Evolutionary conservation across 2,113 vertebrate species (phyloP).

Genomic region (Macheiramphus alcinus): DNA sequence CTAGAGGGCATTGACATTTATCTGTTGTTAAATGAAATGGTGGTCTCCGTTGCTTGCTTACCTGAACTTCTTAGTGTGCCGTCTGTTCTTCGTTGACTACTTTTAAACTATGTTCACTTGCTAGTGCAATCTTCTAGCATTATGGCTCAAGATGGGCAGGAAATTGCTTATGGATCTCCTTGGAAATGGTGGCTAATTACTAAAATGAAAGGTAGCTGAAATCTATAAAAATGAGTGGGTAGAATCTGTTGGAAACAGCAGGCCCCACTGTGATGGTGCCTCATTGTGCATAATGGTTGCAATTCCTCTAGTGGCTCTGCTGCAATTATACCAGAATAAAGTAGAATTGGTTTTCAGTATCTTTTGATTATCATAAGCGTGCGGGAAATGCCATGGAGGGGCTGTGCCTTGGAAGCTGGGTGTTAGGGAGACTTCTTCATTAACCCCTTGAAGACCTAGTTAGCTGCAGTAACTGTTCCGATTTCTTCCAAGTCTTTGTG

Average conservation of each 20-base stretch:
- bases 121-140: neutral
- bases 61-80: neutral
- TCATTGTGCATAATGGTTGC: conserved; percentile 34
- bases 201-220: conserved; percentile 37
- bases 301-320: conserved; percentile 19
- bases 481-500: neutral
- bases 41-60: neutral
- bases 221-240: neutral
- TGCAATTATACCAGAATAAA: conserved; percentile 42
- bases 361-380: conserved; percentile 4
- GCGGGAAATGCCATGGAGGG: neutral
- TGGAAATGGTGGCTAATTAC: conserved; percentile 34
- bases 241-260: neutral
- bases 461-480: neutral
- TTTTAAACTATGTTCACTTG: neutral
- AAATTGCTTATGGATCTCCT: conserved; percentile 37
- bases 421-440: conserved; percentile 2
- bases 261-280: conserved; percentile 17
- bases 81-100: neutral
- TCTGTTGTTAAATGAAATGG: neutral
- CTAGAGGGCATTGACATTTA: neutral
- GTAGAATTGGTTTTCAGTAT: conserved; percentile 35
- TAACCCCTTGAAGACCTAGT: conserved; percentile 18
- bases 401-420: neutral
- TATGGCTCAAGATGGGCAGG: neutral